phyloP scores from a whole-genome alignment of 2,113 vertebrate species.

The Odobenus rosmarus region DNA sequence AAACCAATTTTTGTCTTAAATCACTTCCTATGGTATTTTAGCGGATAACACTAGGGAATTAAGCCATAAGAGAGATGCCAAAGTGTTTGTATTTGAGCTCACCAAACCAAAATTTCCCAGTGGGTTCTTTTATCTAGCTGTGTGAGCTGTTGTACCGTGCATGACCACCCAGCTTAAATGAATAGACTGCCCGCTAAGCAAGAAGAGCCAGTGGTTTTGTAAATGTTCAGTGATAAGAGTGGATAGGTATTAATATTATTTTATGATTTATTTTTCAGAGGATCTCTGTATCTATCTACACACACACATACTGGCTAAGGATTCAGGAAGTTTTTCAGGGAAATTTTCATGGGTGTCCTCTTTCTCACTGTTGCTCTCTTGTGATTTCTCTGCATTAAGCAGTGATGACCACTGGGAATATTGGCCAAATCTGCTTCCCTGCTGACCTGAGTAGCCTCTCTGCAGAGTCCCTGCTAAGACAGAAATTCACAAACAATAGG shows the following conservation, averaged over 20 bases:
- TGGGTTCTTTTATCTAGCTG: background rate
- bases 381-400: background rate
- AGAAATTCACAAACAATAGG: slow-evolving; percentile 73
- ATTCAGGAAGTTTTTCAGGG: background rate
- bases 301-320: background rate
- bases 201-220: background rate
- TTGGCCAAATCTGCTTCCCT: slow-evolving; percentile 19
- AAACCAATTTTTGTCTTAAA: background rate
- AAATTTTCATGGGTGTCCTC: background rate
- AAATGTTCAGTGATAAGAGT: background rate
- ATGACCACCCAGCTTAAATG: background rate
- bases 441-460: slow-evolving; percentile 46
- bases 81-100: background rate
- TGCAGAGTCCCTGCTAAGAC: slow-evolving; percentile 49
- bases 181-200: background rate
- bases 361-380: background rate
- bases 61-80: background rate
- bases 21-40: background rate
- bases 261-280: slow-evolving; percentile 40
- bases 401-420: background rate
- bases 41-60: background rate
- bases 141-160: background rate
- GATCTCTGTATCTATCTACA: background rate
- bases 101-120: background rate
- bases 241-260: background rate